These are phyloP conservation scores for Plodia interpunctella DNA, from an alignment of 1,140 invertebrate genomes.

Conservation along the genomic window DNA sequence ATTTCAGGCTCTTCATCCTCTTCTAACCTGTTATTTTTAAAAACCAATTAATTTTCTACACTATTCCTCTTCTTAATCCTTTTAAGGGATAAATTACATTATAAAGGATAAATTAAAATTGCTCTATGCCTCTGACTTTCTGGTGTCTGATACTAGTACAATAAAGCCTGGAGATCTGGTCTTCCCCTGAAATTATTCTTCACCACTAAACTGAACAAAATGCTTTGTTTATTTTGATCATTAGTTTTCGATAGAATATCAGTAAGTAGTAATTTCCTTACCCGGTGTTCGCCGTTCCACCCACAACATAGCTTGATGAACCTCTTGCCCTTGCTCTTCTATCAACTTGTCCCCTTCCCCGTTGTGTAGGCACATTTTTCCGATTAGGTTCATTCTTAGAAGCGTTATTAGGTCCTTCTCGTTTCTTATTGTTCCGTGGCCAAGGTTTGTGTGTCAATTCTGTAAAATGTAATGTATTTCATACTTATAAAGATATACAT, in stretches of 20 bases:
- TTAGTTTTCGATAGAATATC: no score
- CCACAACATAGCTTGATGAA: constrained; percentile 76
- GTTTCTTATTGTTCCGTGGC: constrained; percentile 80
- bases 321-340: constrained; percentile 87
- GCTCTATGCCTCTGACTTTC: no score
- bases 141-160: no score
- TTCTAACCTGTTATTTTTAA: constrained; percentile 50
- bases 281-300: constrained; percentile 86
- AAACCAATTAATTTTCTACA: no score
- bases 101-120: no score
- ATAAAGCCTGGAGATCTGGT: no score
- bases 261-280: constrained; percentile 49
- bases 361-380: constrained; percentile 48
- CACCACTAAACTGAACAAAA: no score
- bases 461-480: constrained; percentile 21
- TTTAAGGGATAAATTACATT: no score
- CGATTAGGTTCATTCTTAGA: constrained; percentile 79
- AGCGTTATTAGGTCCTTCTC: constrained; percentile 78
- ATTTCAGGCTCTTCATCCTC: constrained; percentile 82
- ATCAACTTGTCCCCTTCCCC: constrained; percentile 77
- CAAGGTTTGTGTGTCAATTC: constrained; percentile 78
- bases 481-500: constrained; percentile 32
- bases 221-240: no score
- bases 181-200: no score
- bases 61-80: no score